These are phyloP conservation scores for Tribolium freemani DNA, from an alignment of 2,888 invertebrate species.

Conservation along the genomic window DNA sequence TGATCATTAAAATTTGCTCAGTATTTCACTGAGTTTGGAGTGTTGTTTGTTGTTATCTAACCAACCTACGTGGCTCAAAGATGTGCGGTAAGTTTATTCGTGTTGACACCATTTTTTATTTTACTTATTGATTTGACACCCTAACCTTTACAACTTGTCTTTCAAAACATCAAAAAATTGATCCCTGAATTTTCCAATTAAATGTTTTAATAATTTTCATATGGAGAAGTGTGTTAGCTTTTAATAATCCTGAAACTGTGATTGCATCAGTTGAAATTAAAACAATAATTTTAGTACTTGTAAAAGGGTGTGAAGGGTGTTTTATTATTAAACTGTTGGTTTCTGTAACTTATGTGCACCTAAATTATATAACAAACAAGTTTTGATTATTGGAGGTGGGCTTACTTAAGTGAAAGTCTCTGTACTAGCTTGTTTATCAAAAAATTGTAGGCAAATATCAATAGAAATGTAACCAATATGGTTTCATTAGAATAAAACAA, in stretches of 20 bases:
- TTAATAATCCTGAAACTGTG: too few species aligned
- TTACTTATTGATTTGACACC: background rate
- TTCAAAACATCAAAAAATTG: too few species aligned
- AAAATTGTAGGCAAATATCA: too few species aligned
- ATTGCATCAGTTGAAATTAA: too few species aligned
- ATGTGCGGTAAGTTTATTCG: slow-evolving; percentile 33
- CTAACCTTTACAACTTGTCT: too few species aligned
- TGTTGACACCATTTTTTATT: background rate
- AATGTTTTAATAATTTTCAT: too few species aligned
- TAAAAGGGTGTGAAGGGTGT: too few species aligned
- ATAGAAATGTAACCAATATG: background rate
- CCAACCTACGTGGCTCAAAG: slow-evolving; percentile 31
- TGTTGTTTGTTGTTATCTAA: slow-evolving; percentile 12
- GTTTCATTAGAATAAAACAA: background rate
- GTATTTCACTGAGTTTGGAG: slow-evolving; percentile 15
- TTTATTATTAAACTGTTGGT: too few species aligned
- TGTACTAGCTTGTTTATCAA: too few species aligned
- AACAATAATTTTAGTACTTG: too few species aligned
- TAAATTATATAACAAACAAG: slow-evolving; percentile 13
- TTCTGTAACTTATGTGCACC: background rate
- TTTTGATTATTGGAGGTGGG: background rate
- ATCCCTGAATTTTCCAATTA: too few species aligned
- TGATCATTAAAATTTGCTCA: slow-evolving; percentile 19
- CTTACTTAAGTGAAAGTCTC: slow-evolving; percentile 4
- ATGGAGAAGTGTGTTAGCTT: too few species aligned